These are phyloP conservation scores for Mycalesis mineus DNA, from an alignment of 2,888 invertebrate species.

Conservation along the genomic window DNA sequence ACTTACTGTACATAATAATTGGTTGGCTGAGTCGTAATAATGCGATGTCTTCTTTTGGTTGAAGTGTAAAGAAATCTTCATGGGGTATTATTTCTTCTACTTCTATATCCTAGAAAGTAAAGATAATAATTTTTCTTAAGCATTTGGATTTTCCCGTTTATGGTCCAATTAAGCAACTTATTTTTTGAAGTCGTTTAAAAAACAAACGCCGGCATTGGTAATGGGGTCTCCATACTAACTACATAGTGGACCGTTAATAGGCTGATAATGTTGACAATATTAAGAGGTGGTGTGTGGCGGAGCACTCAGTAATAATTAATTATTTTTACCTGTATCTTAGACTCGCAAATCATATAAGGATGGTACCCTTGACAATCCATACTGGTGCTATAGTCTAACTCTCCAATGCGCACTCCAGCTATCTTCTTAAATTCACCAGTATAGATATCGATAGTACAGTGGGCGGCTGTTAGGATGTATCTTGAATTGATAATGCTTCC, in stretches of 20 bases:
- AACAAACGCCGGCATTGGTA: no score
- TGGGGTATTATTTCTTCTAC: not conserved
- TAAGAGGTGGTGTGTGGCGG: no score
- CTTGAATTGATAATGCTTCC: constrained; percentile 61
- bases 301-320: no score
- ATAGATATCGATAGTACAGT: constrained; percentile 44
- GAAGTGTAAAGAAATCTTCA: not conserved
- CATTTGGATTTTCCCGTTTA: no score
- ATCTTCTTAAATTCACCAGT: constrained; percentile 5
- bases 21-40: not conserved
- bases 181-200: no score
- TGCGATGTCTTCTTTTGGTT: not conserved
- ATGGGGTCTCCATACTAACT: no score
- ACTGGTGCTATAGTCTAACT: constrained; percentile 2
- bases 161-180: no score
- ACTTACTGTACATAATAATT: not conserved
- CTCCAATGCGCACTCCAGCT: constrained; percentile 22
- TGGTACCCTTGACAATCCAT: constrained; percentile 14
- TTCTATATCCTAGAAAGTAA: not conserved
- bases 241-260: no score
- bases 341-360: constrained; percentile 1
- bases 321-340: constrained; percentile 10
- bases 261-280: no score
- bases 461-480: constrained; percentile 67
- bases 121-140: not conserved